Evolutionary conservation across 2,113 vertebrate genomes (phyloP).

Genomic region (Dipodomys merriami): DNA sequence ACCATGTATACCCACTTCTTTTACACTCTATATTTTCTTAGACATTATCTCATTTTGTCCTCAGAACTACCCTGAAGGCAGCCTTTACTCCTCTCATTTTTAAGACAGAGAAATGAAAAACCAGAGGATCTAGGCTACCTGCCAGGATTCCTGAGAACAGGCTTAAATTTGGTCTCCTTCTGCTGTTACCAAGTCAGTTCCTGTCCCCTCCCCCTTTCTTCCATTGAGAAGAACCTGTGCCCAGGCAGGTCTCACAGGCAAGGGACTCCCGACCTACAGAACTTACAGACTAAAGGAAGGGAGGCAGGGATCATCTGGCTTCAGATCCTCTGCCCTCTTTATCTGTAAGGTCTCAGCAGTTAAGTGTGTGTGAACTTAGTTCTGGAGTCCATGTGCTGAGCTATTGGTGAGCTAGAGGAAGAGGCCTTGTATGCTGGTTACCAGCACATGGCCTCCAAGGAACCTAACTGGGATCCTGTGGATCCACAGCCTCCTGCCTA

Average conservation of each 20-base stretch:
- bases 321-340: background rate
- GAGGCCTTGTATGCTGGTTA: background rate
- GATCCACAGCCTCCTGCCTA: background rate
- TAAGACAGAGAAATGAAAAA: slow-evolving; percentile 18
- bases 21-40: slow-evolving; percentile 36
- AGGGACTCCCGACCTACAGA: background rate
- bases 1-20: background rate
- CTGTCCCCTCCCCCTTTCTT: background rate
- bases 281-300: background rate
- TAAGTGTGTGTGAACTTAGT: background rate
- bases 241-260: background rate
- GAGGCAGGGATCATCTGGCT: background rate
- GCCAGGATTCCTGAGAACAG: too few species aligned
- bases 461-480: background rate
- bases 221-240: background rate
- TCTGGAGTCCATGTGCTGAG: background rate
- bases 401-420: too few species aligned
- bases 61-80: slow-evolving; percentile 25
- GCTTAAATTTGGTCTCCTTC: background rate
- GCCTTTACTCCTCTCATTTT: background rate
- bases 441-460: background rate
- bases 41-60: slow-evolving; percentile 40
- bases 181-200: background rate
- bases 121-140: background rate
- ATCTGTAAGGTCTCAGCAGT: background rate